These are phyloP conservation scores for Pterostichus madidus DNA, from an alignment of 2,888 invertebrate species.

Conservation along the genomic window DNA sequence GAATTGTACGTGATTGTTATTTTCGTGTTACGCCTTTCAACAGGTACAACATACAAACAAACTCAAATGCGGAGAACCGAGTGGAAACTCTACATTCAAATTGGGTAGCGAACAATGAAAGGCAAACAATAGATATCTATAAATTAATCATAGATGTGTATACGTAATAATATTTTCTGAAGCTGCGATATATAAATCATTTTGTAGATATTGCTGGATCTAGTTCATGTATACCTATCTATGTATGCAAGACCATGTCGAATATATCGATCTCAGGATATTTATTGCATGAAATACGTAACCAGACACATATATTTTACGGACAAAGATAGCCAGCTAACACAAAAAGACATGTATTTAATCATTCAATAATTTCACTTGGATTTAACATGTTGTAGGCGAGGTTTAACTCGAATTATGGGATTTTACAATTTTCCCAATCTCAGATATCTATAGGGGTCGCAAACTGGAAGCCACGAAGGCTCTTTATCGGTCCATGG, in stretches of 20 bases:
- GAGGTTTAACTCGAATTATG: slow-evolving; percentile 28
- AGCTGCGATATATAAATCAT: slow-evolving; percentile 44
- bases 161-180: slow-evolving; percentile 48
- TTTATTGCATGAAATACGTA: slow-evolving; percentile 34
- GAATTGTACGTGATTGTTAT: slow-evolving; percentile 26
- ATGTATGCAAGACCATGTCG: slow-evolving; percentile 45
- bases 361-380: slow-evolving; percentile 39
- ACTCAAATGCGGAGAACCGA: neutral
- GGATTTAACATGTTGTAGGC: slow-evolving; percentile 31
- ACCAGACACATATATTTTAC: slow-evolving; percentile 43
- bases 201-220: slow-evolving; percentile 40
- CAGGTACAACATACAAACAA: slow-evolving; percentile 20
- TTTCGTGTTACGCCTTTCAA: neutral
- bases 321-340: slow-evolving; percentile 36
- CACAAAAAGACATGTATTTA: slow-evolving; percentile 34
- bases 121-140: slow-evolving; percentile 37
- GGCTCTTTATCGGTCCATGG: too few relatives aligned
- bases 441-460: slow-evolving; percentile 4
- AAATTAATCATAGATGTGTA: slow-evolving; percentile 48
- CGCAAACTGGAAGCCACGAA: too few relatives aligned
- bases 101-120: slow-evolving; percentile 26
- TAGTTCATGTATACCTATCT: slow-evolving; percentile 32
- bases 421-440: slow-evolving; percentile 22
- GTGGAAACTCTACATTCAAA: neutral
- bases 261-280: slow-evolving; percentile 36